phyloP scores from a whole-genome alignment of 1,140 invertebrate species.

The Eueides isabella region DNA sequence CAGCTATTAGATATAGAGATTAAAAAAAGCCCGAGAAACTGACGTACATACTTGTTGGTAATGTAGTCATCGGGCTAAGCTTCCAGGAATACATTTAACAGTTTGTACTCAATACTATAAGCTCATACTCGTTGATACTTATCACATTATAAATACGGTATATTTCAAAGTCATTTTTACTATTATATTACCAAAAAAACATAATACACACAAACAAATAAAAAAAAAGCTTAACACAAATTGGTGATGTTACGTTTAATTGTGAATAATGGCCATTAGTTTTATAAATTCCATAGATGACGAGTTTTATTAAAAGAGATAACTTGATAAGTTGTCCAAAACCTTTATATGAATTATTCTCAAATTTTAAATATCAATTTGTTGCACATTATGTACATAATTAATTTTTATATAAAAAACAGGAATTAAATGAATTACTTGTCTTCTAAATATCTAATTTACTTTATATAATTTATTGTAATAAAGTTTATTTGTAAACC shows the following conservation, averaged over 20 bases:
- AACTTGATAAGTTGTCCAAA: background rate
- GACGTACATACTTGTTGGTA: conserved; percentile 5
- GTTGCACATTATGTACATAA: too few species aligned
- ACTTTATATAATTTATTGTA: too few species aligned
- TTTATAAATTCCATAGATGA: background rate
- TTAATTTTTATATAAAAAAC: too few species aligned
- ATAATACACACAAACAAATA: conserved; percentile 39
- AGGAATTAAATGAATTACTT: too few species aligned
- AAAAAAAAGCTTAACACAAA: conserved; percentile 54
- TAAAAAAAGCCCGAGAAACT: conserved; percentile 30
- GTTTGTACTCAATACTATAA: background rate
- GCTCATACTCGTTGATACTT: background rate
- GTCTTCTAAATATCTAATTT: too few species aligned
- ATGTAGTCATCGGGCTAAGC: background rate
- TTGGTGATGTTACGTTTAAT: conserved; percentile 34
- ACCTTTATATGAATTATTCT: background rate
- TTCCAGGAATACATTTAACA: conserved; percentile 25
- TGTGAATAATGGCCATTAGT: conserved; percentile 38
- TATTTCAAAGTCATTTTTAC: background rate
- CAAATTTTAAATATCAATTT: background rate
- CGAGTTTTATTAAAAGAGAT: background rate
- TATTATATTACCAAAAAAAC: conserved; percentile 17
- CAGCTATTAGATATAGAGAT: conserved; percentile 41
- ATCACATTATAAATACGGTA: background rate
- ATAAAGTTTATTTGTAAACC: background rate